A percentile compares a stretch with the other conserved stretches of the same genome.
Conservation (phyloP, 1,140 invertebrate genomes). For the Caenorhabditis latens region DNA sequence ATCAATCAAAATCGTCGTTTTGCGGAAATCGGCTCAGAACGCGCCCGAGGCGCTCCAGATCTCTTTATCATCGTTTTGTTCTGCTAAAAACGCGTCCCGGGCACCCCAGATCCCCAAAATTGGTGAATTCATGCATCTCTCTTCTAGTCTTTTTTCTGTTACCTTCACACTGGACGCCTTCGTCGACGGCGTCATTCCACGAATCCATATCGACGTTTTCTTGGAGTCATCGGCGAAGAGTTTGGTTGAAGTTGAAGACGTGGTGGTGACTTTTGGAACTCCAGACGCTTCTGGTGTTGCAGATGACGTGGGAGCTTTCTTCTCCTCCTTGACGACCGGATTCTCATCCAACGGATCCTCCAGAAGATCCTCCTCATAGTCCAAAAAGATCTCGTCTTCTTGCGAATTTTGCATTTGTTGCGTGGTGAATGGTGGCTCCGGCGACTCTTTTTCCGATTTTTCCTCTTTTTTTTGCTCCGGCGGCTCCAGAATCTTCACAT, state of each 20-base stretch:
- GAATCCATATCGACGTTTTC: slow-evolving; percentile 46
- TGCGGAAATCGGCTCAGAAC: too few species aligned
- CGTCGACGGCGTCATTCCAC: slow-evolving; percentile 39
- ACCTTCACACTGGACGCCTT: slow-evolving; percentile 50
- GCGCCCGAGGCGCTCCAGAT: too few species aligned
- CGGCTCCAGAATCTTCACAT: not conserved
- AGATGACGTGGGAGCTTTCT: not conserved
- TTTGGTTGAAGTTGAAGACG: not conserved
- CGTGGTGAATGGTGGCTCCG: not conserved
- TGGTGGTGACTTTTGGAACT: not conserved
- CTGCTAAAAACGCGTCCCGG: too few species aligned
- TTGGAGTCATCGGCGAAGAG: not conserved
- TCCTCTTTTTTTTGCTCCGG: not conserved
- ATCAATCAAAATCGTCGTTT: too few species aligned
- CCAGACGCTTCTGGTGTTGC: not conserved
- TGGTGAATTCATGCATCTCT: too few species aligned
- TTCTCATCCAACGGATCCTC: slow-evolving; percentile 24
- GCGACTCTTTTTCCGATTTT: not conserved
- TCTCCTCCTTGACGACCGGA: too few species aligned
- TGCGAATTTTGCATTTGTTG: not conserved
- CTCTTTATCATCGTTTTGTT: too few species aligned
- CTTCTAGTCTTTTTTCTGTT: too few species aligned
- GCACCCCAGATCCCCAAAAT: too few species aligned
- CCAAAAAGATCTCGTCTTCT: slow-evolving; percentile 8
- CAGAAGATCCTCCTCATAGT: slow-evolving; percentile 25